These are phyloP conservation scores for human (Homo sapiens) DNA, from an alignment of 2,113 vertebrate species.

Conservation along the genomic window DNA sequence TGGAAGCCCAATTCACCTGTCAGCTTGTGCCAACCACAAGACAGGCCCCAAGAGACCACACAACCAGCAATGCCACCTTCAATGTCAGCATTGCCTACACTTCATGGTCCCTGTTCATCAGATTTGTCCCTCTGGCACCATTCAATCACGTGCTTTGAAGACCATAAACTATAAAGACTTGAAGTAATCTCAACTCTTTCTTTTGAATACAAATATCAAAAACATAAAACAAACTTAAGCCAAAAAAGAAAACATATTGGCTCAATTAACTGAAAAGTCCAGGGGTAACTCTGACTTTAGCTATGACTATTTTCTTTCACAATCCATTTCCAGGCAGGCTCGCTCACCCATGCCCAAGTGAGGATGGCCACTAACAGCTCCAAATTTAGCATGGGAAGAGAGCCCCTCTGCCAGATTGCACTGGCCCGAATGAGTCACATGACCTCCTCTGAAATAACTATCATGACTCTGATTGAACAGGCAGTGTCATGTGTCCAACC, in stretches of 20 bases:
- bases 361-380: background rate
- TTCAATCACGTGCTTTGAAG: background rate
- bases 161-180: background rate
- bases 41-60: background rate
- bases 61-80: background rate
- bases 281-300: background rate
- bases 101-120: background rate
- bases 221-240: background rate
- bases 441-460: background rate
- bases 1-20: background rate
- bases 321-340: background rate
- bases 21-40: background rate
- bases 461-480: background rate
- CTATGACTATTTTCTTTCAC: background rate
- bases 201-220: background rate
- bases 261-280: background rate
- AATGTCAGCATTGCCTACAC: background rate
- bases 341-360: background rate
- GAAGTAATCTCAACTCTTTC: background rate
- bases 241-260: background rate
- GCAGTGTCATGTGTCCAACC: background rate
- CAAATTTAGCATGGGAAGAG: background rate
- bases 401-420: background rate
- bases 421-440: background rate
- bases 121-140: background rate